Percentiles rank a stretch among this genome's conserved stretches.
Evolutionary conservation across 2,113 vertebrate species (phyloP).

Genomic region (Anoplopoma fimbria): DNA sequence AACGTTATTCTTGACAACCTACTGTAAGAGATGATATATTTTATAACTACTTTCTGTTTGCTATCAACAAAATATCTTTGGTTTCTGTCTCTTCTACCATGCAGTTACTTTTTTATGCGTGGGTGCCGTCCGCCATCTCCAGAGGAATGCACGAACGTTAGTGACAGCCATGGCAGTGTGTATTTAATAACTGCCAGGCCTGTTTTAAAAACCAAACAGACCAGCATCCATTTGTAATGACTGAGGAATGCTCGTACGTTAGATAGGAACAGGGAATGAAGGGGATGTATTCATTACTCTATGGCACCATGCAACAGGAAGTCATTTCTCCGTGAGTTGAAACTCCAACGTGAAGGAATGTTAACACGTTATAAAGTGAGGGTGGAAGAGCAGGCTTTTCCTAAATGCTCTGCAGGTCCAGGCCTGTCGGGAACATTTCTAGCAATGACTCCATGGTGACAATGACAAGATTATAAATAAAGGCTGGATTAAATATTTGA

Average conservation of each 20-base stretch:
- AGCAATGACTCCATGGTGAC: constrained; percentile 65
- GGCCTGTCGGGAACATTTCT: constrained; percentile 63
- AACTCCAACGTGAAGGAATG: constrained; percentile 68
- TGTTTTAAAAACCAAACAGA: constrained; percentile 77
- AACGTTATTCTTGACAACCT: not conserved
- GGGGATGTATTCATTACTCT: constrained; percentile 45
- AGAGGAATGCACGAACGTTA: constrained; percentile 76
- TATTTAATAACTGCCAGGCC: constrained; percentile 67
- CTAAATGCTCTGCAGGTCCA: constrained; percentile 73
- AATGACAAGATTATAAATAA: constrained; percentile 66
- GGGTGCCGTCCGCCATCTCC: constrained; percentile 45
- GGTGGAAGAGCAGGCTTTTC: constrained; percentile 79
- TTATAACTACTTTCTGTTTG: not conserved
- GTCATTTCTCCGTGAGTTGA: constrained; percentile 49
- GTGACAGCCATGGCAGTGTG: constrained; percentile 35
- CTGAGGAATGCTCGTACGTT: constrained; percentile 78
- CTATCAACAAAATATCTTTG: not conserved
- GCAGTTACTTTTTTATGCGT: constrained; percentile 27
- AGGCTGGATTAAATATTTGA: constrained; percentile 40
- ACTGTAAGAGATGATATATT: not conserved
- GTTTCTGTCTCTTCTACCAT: not conserved
- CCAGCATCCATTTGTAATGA: constrained; percentile 58
- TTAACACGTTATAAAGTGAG: constrained; percentile 64
- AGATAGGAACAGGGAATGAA: constrained; percentile 50
- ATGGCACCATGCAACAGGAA: constrained; percentile 56